phyloP scores from a whole-genome alignment of 92 coral and sea anemone genomes.

The Phymanthus crucifer region DNA sequence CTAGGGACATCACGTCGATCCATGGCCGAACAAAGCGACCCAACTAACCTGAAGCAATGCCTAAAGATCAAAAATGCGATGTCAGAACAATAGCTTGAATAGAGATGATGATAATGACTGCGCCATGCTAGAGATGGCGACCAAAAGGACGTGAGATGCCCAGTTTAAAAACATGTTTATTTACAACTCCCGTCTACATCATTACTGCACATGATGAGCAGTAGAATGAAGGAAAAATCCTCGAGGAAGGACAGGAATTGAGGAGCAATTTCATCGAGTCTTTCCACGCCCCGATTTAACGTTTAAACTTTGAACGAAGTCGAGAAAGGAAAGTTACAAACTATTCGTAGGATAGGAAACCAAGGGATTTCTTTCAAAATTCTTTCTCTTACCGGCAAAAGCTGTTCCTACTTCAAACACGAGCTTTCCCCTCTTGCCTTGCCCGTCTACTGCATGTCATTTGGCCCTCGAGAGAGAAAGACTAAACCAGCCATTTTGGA shows the following conservation, averaged over 20 bases:
- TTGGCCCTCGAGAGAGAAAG: conserved; percentile 82
- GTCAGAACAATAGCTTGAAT: conserved; percentile 87
- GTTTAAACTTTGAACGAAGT: conserved; percentile 87
- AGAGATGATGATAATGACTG: conserved; percentile 67
- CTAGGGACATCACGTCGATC: conserved; percentile 97
- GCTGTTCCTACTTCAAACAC: conserved; percentile 62
- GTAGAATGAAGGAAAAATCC: conserved; percentile 36
- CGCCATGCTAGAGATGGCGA: conserved; percentile 87
- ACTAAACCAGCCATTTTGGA: conserved; percentile 99
- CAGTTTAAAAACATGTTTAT: conserved; percentile 86
- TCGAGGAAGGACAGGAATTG: conserved; percentile 45
- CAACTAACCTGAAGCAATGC: conserved; percentile 54
- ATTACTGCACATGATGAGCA: conserved; percentile 59
- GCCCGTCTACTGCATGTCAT: conserved; percentile 76
- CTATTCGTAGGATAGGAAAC: conserved; percentile 90
- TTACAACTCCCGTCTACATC: conserved; percentile 75
- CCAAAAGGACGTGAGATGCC: conserved; percentile 67
- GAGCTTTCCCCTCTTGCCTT: conserved; percentile 61
- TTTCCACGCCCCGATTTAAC: conserved; percentile 96
- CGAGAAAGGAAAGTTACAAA: conserved; percentile 94
- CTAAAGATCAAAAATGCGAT: conserved; percentile 86
- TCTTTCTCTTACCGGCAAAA: conserved; percentile 89
- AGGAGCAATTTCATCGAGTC: conserved; percentile 64
- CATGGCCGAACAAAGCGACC: conserved; percentile 63
- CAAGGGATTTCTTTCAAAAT: conserved; percentile 76